Evolutionary conservation across 2,888 invertebrate species (phyloP), one percentile per base, ranked within the genome.

Genomic region (Cephus pygmeus): DNA sequence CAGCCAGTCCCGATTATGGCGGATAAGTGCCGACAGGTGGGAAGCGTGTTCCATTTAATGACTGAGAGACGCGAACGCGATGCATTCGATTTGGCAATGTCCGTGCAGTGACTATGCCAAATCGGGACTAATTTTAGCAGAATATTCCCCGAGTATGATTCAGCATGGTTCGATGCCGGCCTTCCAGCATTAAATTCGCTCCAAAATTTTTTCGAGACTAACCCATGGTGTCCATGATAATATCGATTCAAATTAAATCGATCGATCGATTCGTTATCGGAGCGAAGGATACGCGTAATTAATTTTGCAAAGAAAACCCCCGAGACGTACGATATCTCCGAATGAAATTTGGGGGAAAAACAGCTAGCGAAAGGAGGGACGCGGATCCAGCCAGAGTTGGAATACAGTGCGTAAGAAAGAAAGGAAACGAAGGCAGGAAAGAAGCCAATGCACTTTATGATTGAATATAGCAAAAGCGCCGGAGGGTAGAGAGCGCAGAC

Each of bases 401-500:
- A 9, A 23, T 56, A 9, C 0, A 9, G 23, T 23, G 23, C 56
- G 23, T 56, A 56, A 56, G 23, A 9, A 56, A 9, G 56, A 56
- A 56, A 56, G 56, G 56, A 56, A 40, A 40, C 40, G 40, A 40
- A 15, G 15, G 69, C n/a, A 33, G 75, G 69, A 77, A 75, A 83
- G 83, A 87, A 87, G 86, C 84, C 87, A 84, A 84, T 85, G 86
- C 85, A 88, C 86, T 86, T 88, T 87, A 85, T 83, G 88, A 88
- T 87, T 86, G 86, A 87, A 87, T 85, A 85, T 85, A 86, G 81
- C 79, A 80, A 79, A 56, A 78, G 79, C 35, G 35, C 80, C 81
- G 82, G 78, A 82, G 84, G 82, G 83, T 82, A 82, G 77, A 80
- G 35, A 35, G 35, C 12, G 81, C 75, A 78, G 82, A 82, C 82